Percentiles rank a stretch among this genome's conserved stretches.
phyloP scores from a whole-genome alignment of 2,888 invertebrate species.

The Papilio demoleus region DNA sequence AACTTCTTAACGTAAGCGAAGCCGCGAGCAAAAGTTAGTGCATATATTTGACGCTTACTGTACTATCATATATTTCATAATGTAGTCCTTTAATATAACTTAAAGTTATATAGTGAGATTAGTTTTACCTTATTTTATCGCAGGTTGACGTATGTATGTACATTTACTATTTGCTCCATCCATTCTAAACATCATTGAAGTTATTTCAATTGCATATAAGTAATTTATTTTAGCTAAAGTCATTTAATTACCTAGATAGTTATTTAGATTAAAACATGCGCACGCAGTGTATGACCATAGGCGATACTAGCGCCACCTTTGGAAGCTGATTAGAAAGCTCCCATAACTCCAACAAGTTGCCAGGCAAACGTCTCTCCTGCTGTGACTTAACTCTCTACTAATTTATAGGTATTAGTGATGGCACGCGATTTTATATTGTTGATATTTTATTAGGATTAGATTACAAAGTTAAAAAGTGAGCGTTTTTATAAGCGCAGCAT shows the following conservation, averaged over 20 bases:
- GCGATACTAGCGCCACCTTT: not conserved
- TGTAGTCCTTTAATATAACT: too few species aligned
- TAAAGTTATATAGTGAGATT: too few species aligned
- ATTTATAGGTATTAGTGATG: not conserved
- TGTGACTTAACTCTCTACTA: not conserved
- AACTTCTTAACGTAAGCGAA: too few species aligned
- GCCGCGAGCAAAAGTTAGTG: too few species aligned
- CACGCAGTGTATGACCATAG: not conserved
- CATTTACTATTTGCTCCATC: not conserved
- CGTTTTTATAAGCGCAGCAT: too few species aligned
- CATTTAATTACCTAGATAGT: not conserved
- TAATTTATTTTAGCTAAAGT: not conserved
- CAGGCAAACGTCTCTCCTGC: conserved; percentile 8
- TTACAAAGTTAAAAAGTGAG: not conserved
- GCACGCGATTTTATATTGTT: not conserved
- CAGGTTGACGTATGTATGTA: not conserved
- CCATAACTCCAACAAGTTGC: conserved; percentile 1
- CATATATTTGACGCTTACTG: too few species aligned
- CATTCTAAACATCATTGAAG: not conserved
- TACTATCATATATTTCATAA: too few species aligned
- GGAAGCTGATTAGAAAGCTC: conserved; percentile 14
- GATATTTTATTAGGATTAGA: not conserved
- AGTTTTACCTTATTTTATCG: too few species aligned
- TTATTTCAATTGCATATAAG: not conserved
- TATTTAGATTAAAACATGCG: conserved; percentile 12